A percentile compares a stretch with the other conserved stretches of the same genome.
Conservation (phyloP, 2,113 vertebrate species). For the Nesogale talazaci region DNA sequence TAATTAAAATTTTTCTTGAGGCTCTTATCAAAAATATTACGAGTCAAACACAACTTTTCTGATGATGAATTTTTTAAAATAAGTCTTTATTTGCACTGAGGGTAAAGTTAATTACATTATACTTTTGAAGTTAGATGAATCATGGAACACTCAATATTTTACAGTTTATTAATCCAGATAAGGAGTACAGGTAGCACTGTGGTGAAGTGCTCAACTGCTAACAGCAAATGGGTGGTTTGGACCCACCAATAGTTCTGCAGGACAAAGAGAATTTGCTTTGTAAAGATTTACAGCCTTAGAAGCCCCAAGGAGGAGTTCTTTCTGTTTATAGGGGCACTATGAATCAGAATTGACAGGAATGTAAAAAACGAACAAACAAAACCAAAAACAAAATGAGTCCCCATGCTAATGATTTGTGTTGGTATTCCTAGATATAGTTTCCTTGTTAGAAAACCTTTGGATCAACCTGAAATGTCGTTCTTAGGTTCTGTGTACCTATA, state of each 20-base stretch:
- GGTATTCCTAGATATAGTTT: neutral
- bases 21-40: neutral
- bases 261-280: neutral
- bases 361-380: too few relatives aligned
- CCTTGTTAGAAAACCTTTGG: neutral
- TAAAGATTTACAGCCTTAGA: neutral
- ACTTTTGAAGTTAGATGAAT: neutral
- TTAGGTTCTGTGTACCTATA: slow-evolving; percentile 19
- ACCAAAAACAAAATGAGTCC: neutral
- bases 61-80: neutral
- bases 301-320: neutral
- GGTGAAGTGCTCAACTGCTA: neutral
- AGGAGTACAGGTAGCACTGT: neutral
- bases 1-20: slow-evolving; percentile 23
- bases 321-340: neutral
- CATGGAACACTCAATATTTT: neutral
- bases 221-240: neutral
- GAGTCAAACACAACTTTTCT: neutral
- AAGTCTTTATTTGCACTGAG: too few relatives aligned
- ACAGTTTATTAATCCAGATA: neutral
- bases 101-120: too few relatives aligned
- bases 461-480: slow-evolving; percentile 9
- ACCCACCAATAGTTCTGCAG: neutral
- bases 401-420: neutral
- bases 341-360: neutral